These are phyloP conservation scores for Poeciliopsis infans DNA, from an alignment of 2,797 vertebrate genomes.

Conservation along the genomic window DNA sequence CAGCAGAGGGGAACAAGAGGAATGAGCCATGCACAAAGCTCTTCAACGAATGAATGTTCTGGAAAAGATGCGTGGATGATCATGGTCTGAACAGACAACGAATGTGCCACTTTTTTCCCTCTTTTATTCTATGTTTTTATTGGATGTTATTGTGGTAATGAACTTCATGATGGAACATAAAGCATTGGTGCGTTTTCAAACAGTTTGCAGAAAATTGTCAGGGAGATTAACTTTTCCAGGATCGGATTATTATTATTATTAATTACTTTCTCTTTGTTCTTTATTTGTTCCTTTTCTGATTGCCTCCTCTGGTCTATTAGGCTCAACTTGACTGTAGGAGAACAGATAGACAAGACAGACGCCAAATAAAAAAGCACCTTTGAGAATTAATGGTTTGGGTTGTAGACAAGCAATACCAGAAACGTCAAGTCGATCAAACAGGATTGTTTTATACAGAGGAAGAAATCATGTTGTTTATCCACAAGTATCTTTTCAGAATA, in stretches of 20 bases:
- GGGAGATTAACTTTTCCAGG: too few relatives aligned
- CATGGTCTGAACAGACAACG: not conserved
- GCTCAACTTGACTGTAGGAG: not conserved
- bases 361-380: not conserved
- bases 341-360: not conserved
- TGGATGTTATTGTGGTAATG: not conserved
- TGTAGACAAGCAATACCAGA: not conserved
- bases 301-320: not conserved
- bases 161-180: too few relatives aligned
- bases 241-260: too few relatives aligned
- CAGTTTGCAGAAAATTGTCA: too few relatives aligned
- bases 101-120: not conserved
- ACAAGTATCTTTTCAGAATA: conserved; percentile 56
- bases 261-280: too few relatives aligned
- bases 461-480: conserved; percentile 3
- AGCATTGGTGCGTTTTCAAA: too few relatives aligned
- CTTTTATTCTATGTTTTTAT: not conserved
- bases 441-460: not conserved
- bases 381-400: not conserved
- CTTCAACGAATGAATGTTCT: not conserved
- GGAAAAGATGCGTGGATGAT: not conserved
- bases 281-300: too few relatives aligned
- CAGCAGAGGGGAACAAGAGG: not conserved
- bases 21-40: not conserved
- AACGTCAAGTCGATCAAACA: not conserved